These are phyloP conservation scores for Oppia nitens DNA, from an alignment of 1,140 invertebrate species.

Conservation along the genomic window DNA sequence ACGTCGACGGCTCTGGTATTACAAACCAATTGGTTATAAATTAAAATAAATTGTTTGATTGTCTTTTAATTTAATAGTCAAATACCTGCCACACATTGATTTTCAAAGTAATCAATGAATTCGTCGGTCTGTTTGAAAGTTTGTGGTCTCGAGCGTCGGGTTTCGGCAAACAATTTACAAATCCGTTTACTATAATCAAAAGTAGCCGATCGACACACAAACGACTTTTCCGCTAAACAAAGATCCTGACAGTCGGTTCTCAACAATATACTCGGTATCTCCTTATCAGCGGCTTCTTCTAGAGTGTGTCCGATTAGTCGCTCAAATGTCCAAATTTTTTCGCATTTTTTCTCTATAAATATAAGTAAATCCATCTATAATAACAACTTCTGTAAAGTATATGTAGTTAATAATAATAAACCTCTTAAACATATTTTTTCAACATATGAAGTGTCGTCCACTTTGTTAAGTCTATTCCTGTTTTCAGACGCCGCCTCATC, in stretches of 20 bases:
- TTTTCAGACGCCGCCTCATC: conserved; percentile 29
- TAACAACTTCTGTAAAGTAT: not conserved
- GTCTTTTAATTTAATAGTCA: not conserved
- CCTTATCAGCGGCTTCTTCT: conserved; percentile 26
- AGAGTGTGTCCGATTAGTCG: conserved; percentile 33
- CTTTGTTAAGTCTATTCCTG: conserved; percentile 25
- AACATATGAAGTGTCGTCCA: conserved; percentile 31
- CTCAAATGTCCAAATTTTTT: conserved; percentile 35
- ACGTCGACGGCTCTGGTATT: conserved; percentile 31
- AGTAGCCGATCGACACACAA: conserved; percentile 32
- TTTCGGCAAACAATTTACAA: conserved; percentile 32
- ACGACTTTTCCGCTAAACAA: conserved; percentile 28
- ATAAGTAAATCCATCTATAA: conserved; percentile 1
- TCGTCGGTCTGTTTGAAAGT: conserved; percentile 27
- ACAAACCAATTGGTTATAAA: not conserved
- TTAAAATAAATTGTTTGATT: not conserved
- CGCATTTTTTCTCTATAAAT: conserved; percentile 28
- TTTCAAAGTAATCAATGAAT: conserved; percentile 36
- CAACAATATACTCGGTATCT: conserved; percentile 27
- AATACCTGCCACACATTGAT: conserved; percentile 34
- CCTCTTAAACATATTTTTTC: conserved; percentile 34
- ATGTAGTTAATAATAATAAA: not conserved
- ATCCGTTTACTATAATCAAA: conserved; percentile 29
- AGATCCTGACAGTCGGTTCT: conserved; percentile 31
- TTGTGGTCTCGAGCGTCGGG: conserved; percentile 29